Base-by-base conservation (phyloP, 2,113 vertebrate species). In the Pteronura brasiliensis region DNA sequence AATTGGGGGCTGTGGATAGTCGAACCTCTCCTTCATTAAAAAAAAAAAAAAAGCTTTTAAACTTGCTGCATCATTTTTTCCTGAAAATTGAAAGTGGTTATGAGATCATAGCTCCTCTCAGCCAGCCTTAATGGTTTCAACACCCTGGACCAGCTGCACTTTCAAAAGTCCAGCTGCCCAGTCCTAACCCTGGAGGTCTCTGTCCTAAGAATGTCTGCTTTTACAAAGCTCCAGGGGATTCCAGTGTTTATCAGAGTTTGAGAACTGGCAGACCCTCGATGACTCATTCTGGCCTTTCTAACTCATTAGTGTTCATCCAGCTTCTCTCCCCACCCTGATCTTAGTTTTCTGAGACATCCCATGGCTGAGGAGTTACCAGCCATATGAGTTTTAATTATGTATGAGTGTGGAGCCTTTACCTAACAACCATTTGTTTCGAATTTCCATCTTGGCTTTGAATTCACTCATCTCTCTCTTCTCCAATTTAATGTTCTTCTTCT, bases 381-480 rank as follows among this genome's bases (percentile, higher is more conserved):
- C n/a, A 5, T 61, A 2, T 7, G 76, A 74, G 55, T 87, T 96
- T 97, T 85, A 95, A 96, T 97, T 94, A 91, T 97, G 69, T 69
- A 87, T 63, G 55, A 91, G 47, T 25, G 3, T 0, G 6, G 71
- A 92, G 76, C 1, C 63, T 82, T 88, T 90, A 44, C 63, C 85
- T 71, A 72, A 77, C 72, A 72, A 15, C 36, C 7, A 9, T 59
- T 57, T 69, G 91, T 94, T 94, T 97, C 77, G 84, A 57, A 76
- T 97, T 98, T 71, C 95, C 27, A 39, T 34, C 57, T 63, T 3
- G 65, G 69, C 72, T 96, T 93, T 39, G 76, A 88, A 65, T 93
- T 85, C 63, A 77, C 36, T 81, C 71, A 52, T 76, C 15, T 29
- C 18, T 44, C 23, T 96, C 63, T 92, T 42, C 36, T 36, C 18